Conservation (phyloP, 2,888 invertebrate genomes). For the Habroteleia sp. region DNA sequence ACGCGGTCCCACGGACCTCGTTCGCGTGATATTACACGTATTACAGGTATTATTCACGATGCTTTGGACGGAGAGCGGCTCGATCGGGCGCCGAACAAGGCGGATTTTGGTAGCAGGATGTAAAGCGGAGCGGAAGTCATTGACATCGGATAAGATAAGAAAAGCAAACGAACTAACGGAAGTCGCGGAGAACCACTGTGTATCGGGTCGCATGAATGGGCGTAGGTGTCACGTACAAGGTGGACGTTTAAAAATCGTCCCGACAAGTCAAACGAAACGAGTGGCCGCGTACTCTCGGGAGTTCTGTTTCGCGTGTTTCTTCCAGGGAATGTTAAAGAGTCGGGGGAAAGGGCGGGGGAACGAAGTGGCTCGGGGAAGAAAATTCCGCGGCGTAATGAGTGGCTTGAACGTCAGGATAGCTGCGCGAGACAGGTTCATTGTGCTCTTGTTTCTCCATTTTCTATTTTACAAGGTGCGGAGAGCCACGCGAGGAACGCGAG, state of each 20-base stretch:
- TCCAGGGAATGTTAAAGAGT: slow-evolving; percentile 30
- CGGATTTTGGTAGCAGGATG: too few species aligned
- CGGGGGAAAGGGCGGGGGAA: slow-evolving; percentile 5
- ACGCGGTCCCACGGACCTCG: not conserved
- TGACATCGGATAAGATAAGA: too few species aligned
- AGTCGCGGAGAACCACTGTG: slow-evolving; percentile 35
- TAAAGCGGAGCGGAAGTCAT: too few species aligned
- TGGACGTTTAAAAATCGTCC: slow-evolving; percentile 8
- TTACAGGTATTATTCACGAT: too few species aligned
- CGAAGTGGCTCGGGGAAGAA: slow-evolving; percentile 36
- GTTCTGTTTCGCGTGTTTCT: slow-evolving; percentile 3
- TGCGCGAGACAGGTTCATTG: slow-evolving; percentile 62
- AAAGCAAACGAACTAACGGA: slow-evolving; percentile 3
- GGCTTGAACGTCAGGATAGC: slow-evolving; percentile 55
- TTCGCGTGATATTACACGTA: too few species aligned
- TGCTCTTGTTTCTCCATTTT: slow-evolving; percentile 59
- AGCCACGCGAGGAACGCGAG: slow-evolving; percentile 52
- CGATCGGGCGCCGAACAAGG: too few species aligned
- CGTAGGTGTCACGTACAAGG: slow-evolving; percentile 30
- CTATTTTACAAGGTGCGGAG: slow-evolving; percentile 52
- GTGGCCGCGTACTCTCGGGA: not conserved
- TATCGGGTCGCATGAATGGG: slow-evolving; percentile 35
- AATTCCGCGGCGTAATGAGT: slow-evolving; percentile 53
- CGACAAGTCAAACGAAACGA: slow-evolving; percentile 11
- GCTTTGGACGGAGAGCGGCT: too few species aligned